Evolutionary conservation across 2,113 vertebrate species (phyloP).

Genomic region (Mustela nigripes): DNA sequence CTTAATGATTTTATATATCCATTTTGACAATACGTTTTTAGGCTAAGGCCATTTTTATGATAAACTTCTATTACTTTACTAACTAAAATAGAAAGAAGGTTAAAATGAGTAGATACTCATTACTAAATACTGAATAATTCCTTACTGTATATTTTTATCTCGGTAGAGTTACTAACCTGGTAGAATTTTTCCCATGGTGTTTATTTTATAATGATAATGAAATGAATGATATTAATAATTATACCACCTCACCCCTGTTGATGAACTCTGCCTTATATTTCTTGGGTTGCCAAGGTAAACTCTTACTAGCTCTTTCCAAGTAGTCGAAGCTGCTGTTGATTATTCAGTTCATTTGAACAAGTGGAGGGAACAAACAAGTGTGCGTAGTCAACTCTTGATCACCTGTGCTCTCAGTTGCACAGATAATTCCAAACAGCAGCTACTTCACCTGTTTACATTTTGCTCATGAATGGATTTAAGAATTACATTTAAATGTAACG

Average conservation of each 20-base stretch:
- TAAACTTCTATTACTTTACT: conserved; percentile 52
- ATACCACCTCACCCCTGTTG: background rate
- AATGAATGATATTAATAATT: background rate
- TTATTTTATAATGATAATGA: conserved; percentile 44
- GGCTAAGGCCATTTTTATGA: background rate
- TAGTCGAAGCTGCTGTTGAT: background rate
- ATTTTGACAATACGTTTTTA: conserved; percentile 42
- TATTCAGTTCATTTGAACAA: conserved; percentile 17
- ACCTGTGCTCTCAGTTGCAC: background rate
- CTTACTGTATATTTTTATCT: background rate
- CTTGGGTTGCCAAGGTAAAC: background rate
- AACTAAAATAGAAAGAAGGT: conserved; percentile 6
- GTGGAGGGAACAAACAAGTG: background rate
- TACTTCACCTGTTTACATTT: conserved; percentile 50
- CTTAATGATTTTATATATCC: conserved; percentile 35
- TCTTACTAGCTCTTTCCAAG: background rate
- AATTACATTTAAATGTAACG: conserved; percentile 43
- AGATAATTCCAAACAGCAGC: conserved; percentile 23
- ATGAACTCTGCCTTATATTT: conserved; percentile 35
- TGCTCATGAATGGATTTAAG: conserved; percentile 40
- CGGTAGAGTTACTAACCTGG: background rate
- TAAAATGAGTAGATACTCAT: conserved; percentile 30
- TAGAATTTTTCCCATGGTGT: conserved; percentile 36
- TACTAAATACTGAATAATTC: background rate
- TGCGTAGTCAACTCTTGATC: background rate